phyloP scores from a whole-genome alignment of 2,797 vertebrate species.

The Enteromius unitaeniatus region DNA sequence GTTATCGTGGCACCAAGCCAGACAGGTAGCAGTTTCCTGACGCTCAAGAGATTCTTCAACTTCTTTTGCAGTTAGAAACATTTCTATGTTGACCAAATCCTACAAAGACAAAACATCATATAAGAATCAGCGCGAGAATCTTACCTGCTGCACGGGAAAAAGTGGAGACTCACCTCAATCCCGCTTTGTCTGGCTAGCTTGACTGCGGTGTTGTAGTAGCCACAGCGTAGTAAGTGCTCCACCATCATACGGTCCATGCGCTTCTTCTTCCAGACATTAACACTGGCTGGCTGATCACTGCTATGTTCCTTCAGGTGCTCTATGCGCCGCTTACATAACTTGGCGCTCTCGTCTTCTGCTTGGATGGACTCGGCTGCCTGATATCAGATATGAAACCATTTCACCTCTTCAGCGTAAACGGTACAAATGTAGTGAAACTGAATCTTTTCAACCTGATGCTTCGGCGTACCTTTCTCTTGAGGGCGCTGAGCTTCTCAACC shows the following conservation, averaged over 20 bases:
- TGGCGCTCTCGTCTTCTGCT: constrained; percentile 97
- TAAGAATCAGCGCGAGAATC: neutral
- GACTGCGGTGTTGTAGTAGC: constrained; percentile 97
- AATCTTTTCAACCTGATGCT: neutral
- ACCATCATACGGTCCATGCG: constrained; percentile 99
- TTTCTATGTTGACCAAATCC: constrained; percentile 99
- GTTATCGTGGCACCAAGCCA: constrained; percentile 99
- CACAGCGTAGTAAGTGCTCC: constrained; percentile 95
- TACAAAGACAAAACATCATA: constrained; percentile 61
- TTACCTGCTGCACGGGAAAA: neutral
- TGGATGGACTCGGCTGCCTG: constrained; percentile 98
- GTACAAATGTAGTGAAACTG: neutral
- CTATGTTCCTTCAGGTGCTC: constrained; percentile 98
- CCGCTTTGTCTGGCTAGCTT: constrained; percentile 96
- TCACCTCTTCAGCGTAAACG: neutral
- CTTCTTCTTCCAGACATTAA: constrained; percentile 96
- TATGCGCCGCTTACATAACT: constrained; percentile 95
- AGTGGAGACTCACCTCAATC: constrained; percentile 86
- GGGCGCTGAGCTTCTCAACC: constrained; percentile 96
- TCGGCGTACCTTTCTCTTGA: constrained; percentile 91
- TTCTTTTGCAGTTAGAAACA: constrained; percentile 99
- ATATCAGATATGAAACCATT: neutral
- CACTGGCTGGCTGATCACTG: constrained; percentile 92
- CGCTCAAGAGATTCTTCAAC: constrained; percentile 98
- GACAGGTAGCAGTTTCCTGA: constrained; percentile 95